Evolutionary conservation across 2,888 invertebrate genomes (phyloP).

Genomic region (Smittia sp.): DNA sequence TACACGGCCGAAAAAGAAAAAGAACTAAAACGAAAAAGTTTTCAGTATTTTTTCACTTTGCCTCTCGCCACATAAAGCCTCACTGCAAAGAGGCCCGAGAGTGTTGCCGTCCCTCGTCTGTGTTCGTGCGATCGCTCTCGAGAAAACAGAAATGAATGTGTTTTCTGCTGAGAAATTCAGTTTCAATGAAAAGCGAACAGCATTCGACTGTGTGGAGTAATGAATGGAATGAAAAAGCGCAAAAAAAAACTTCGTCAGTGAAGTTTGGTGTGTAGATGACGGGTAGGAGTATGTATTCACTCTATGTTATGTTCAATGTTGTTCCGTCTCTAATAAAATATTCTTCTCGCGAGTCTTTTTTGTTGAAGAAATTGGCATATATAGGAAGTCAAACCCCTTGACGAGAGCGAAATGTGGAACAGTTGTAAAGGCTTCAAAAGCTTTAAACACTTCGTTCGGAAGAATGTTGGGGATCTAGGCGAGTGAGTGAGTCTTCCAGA

Average conservation of each 20-base stretch:
- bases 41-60: slow-evolving; percentile 41
- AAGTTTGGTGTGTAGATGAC: neutral
- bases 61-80: slow-evolving; percentile 35
- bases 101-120: neutral
- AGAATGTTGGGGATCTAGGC: no score
- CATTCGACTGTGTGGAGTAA: slow-evolving; percentile 31
- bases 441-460: slow-evolving; percentile 21
- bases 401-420: slow-evolving; percentile 10
- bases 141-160: slow-evolving; percentile 27
- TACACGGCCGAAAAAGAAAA: slow-evolving; percentile 41
- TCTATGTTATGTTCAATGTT: slow-evolving; percentile 39
- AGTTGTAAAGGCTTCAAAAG: slow-evolving; percentile 10
- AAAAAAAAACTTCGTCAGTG: slow-evolving; percentile 28
- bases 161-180: slow-evolving; percentile 34
- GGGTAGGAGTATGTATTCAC: slow-evolving; percentile 39
- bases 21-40: slow-evolving; percentile 41
- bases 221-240: slow-evolving; percentile 41
- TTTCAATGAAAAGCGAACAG: slow-evolving; percentile 35
- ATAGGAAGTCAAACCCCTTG: slow-evolving; percentile 17
- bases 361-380: slow-evolving; percentile 8
- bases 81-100: neutral
- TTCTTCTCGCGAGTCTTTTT: neutral
- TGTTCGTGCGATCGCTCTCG: slow-evolving; percentile 32
- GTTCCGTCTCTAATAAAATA: slow-evolving; percentile 30
- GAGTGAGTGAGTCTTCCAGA: no score